Evolutionary conservation across 2,797 vertebrate genomes (phyloP), one percentile per base, ranked within the genome.

Genomic region (Tarsius wallacei): DNA sequence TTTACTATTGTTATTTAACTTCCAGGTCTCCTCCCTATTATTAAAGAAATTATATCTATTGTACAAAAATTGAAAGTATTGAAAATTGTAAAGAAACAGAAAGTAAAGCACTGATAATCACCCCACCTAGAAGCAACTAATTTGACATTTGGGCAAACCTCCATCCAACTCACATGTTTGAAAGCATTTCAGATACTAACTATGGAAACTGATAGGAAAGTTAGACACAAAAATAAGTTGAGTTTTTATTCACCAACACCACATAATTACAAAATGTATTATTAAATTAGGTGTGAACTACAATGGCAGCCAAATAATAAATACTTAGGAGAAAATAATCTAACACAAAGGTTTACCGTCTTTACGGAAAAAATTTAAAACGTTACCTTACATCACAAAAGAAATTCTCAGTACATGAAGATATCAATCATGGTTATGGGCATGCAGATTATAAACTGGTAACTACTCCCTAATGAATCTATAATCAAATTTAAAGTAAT

Each of bases 101-200:
- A 42, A 87, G n/a, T 14, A 83, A 85, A 31, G 55, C 15, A 19
- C 21, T 1, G 0, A 19, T 53, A 71, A 59, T 71, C 51, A 59
- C 26, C 64, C 24, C 9, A 82, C 68, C 36, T 86, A 66, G 61
- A 64, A 70, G 47, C 36, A 94, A n/a, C 55, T 1, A 28, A 57
- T 59, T 21, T 76, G 53, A 47, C 36, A n/a, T 70, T 87, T 87
- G 28, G 19, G 1, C 36, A 49, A 36, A 49, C 15, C 28, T 19
- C 7, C 51, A n/a, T 1, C 59, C n/a, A 0, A 53, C 6, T 28
- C 14, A 2, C 2, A 59, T 71, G 33, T 68, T 80, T 82, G 82
- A 77, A 82, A 87, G 31, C 47, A 83, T 94, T 94, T 94, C 49
- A 94, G n/a, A 66, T 59, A 70, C 36, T 59, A 91, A 76, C 28